Evolutionary conservation across 2,888 invertebrate genomes (phyloP).

Genomic region (Drosophila pseudotalamancana): DNA sequence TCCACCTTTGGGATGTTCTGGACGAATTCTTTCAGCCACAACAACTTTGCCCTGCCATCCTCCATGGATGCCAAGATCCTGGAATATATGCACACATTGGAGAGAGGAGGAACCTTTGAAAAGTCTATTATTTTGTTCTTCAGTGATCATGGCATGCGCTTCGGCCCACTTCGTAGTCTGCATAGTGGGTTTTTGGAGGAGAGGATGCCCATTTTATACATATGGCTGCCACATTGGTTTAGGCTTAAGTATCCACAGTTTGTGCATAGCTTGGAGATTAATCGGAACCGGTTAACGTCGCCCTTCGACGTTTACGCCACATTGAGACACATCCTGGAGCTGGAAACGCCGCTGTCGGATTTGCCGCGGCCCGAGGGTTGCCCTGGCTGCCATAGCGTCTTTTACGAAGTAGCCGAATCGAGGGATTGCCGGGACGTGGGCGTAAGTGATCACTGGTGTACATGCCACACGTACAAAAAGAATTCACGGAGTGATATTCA

Average conservation of each 20-base stretch:
- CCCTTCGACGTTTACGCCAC: constrained; percentile 58
- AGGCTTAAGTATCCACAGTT: constrained; percentile 85
- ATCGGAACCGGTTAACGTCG: constrained; percentile 87
- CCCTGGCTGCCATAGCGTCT: constrained; percentile 87
- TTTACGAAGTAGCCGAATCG: constrained; percentile 86
- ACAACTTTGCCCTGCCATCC: constrained; percentile 87
- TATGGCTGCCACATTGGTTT: constrained; percentile 88
- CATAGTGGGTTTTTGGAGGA: constrained; percentile 91
- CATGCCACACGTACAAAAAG: constrained; percentile 84
- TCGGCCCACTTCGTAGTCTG: constrained; percentile 88
- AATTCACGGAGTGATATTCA: constrained; percentile 1
- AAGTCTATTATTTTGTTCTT: constrained; percentile 89
- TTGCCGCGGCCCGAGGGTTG: constrained; percentile 84
- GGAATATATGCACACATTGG: constrained; percentile 86
- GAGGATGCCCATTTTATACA: constrained; percentile 89
- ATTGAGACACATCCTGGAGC: constrained; percentile 42
- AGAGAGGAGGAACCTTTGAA: constrained; percentile 86
- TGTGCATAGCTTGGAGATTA: constrained; percentile 85
- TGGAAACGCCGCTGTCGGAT: constrained; percentile 34
- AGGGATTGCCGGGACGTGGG: constrained; percentile 89
- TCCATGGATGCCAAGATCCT: constrained; percentile 87
- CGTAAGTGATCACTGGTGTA: constrained; percentile 90
- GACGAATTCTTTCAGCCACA: constrained; percentile 91
- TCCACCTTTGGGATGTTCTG: constrained; percentile 91
- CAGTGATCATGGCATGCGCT: constrained; percentile 92